phyloP scores from a whole-genome alignment of 2,113 vertebrate genomes.

The Daubentonia madagascariensis region DNA sequence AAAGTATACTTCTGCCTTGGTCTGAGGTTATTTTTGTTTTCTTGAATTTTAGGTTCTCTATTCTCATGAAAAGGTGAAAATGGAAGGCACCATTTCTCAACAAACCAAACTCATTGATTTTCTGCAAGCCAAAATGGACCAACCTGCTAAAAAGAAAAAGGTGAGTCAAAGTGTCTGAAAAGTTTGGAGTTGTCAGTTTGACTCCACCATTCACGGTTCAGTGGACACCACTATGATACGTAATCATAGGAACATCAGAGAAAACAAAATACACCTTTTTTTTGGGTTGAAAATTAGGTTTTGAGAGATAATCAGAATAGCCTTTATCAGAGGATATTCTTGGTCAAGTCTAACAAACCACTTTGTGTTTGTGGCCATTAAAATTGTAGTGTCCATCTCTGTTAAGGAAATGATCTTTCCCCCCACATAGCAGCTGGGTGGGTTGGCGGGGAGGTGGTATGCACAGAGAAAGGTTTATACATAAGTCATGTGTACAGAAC shows the following conservation, averaged over 20 bases:
- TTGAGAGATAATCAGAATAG: not conserved
- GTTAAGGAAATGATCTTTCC: not conserved
- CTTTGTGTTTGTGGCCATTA: not conserved
- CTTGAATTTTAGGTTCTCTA: conserved; percentile 90
- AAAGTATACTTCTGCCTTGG: not conserved
- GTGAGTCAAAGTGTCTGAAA: conserved; percentile 81
- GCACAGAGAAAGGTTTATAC: not conserved
- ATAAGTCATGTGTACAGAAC: not conserved
- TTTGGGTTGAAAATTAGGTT: not conserved
- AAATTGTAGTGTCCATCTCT: not conserved
- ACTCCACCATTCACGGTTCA: fast-evolving
- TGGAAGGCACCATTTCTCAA: conserved; percentile 99
- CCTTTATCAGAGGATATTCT: not conserved
- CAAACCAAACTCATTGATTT: conserved; percentile 99
- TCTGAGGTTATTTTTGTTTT: conserved; percentile 47
- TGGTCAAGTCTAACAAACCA: not conserved
- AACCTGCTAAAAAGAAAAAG: conserved; percentile 99
- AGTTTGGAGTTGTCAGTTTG: not conserved
- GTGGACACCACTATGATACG: not conserved
- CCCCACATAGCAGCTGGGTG: not conserved
- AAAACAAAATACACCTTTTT: not conserved
- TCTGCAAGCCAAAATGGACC: conserved; percentile 98
- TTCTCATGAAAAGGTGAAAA: conserved; percentile 99
- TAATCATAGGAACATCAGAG: not conserved
- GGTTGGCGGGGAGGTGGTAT: not conserved